Base-by-base conservation (phyloP, 2,113 vertebrate species). In the Rutilus rutilus region DNA sequence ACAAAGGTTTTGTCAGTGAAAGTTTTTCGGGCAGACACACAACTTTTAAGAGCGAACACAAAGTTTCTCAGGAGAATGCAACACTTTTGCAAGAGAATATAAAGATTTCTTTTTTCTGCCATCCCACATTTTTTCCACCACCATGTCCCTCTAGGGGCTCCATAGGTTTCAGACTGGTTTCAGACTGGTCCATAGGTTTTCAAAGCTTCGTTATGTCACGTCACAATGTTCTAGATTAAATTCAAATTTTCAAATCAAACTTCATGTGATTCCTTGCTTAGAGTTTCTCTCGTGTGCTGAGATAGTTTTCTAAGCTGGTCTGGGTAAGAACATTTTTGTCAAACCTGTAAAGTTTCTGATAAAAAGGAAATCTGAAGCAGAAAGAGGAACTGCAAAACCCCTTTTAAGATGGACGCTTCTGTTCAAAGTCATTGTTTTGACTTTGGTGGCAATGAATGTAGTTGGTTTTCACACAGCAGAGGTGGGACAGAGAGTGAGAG, bases 261-360 rank as follows among this genome's bases (percentile, higher is more conserved):
- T 39, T 42, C 4, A 71, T 92, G 54, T 78, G 36, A 86, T 88
- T 82, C 65, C 59, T 42, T 81, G 42, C 8, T 42, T 81, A 87
- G 45, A 80, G 76, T 86, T 86, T 82, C 84, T 50, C 10, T 69
- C 69, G 60, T 27, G 23, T 33, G 21, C 45, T 85, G 19, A 45
- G 33, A 17, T 79, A 1, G 4, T 74, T 5, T 3, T 86, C 71
- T 52, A 42, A 57, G 83, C n/a, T 65, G 14, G 60, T 83, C 52
- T 52, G 15, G 25, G 57, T 10, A 82, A 65, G 23, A 52, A 82
- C 19, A 17, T 27, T 19, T 84, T 80, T 82, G 86, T 90, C 73
- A 82, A 59, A 80, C 81, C 80, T 64, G 19, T 75, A 50, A 88
- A 59, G 50, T 69, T 84, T 86, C 84, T 89, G 88, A 90, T 92